A percentile compares a stretch with the other conserved stretches of the same genome.
These are phyloP conservation scores for Lasiurus borealis DNA, from an alignment of 2,113 vertebrate genomes.

Conservation along the genomic window DNA sequence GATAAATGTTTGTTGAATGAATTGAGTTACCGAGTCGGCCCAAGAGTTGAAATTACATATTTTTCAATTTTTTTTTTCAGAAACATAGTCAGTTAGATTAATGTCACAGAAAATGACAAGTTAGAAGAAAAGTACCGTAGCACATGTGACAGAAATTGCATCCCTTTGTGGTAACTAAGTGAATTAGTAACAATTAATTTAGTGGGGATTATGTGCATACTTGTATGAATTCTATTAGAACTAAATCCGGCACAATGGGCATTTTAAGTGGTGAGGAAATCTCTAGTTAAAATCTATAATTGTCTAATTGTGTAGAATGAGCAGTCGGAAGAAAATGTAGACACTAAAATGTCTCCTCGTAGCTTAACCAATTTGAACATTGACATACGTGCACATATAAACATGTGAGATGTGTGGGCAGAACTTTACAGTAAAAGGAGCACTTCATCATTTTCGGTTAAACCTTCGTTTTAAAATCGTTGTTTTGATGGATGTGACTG, in stretches of 20 bases:
- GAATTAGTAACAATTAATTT: neutral
- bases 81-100: neutral
- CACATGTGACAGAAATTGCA: neutral
- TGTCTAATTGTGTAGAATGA: neutral
- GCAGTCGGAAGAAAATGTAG: slow-evolving; percentile 3
- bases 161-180: neutral
- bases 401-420: neutral
- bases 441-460: neutral
- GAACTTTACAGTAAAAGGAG: neutral
- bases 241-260: neutral
- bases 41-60: neutral
- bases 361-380: neutral
- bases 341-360: neutral
- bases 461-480: neutral
- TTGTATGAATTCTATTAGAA: neutral
- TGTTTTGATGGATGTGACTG: neutral
- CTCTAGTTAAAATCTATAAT: neutral
- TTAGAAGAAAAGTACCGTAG: neutral
- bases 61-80: neutral
- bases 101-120: neutral
- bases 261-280: slow-evolving; percentile 37
- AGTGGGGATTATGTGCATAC: neutral
- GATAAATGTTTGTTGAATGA: neutral
- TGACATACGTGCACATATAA: neutral
- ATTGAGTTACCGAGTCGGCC: neutral